These are phyloP conservation scores for Epinotia brunnichana DNA, from an alignment of 2,888 invertebrate genomes.

Conservation along the genomic window DNA sequence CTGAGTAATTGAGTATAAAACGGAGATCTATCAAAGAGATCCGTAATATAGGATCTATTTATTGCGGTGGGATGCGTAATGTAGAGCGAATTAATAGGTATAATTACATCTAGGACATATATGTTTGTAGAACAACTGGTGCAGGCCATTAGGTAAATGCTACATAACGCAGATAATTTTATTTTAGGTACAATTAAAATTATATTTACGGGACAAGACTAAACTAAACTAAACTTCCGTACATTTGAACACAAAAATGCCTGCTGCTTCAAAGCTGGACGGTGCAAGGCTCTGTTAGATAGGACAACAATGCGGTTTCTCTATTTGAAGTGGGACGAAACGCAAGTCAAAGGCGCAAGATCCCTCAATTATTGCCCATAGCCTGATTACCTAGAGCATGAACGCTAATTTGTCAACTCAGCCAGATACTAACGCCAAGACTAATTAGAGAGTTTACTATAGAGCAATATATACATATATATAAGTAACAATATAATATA, in stretches of 20 bases:
- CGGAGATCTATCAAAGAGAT: background rate
- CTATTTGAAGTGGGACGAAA: conserved; percentile 43
- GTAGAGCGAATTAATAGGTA: too few relatives aligned
- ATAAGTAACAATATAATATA: background rate
- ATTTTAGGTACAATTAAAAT: too few relatives aligned
- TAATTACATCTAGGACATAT: background rate
- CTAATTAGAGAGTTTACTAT: conserved; percentile 19
- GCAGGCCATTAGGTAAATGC: too few relatives aligned
- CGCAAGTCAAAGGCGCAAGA: conserved; percentile 59
- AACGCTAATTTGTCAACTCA: conserved; percentile 57
- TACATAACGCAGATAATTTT: too few relatives aligned
- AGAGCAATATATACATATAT: background rate
- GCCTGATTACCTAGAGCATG: conserved; percentile 62
- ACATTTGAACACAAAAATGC: background rate
- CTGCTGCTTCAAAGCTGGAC: background rate
- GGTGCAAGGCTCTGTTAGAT: background rate
- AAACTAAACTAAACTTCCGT: too few relatives aligned
- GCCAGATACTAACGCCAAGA: conserved; percentile 16
- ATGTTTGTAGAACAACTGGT: too few relatives aligned
- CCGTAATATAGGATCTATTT: background rate
- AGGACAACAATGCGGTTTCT: conserved; percentile 41
- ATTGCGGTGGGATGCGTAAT: conserved; percentile 1
- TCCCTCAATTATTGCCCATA: conserved; percentile 53
- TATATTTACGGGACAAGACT: too few relatives aligned
- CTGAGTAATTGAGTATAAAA: background rate